Evolutionary conservation across 2,888 invertebrate species (phyloP), one percentile per base, ranked within the genome.

Genomic region (Melinaea menophilus): DNA sequence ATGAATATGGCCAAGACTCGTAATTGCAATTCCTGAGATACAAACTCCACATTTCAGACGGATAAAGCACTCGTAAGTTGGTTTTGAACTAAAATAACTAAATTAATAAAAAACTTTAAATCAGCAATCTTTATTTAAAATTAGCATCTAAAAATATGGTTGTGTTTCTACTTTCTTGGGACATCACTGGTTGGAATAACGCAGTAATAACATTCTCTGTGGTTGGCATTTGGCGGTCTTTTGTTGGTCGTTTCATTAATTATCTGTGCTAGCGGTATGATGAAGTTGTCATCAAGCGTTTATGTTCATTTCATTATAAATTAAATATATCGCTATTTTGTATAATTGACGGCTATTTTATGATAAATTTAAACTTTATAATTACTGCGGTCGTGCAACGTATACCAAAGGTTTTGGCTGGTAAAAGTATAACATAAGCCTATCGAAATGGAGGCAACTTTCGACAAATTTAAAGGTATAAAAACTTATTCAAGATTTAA

Each of bases 371-470:
- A 51, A 51, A 31, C 22, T 51, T 31, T 11, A n/a, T 11, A 11
- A 51, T 31, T 31, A 51, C 5, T 51, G 9, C 31, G 31, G 9
- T 11, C 9, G 51, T 51, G 51, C 1, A 31, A 9, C 11, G 13
- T 9, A 4, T 31, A 2, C 5, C 31, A 22, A 5, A 9, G 11
- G 22, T 51, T 9, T 48, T 51, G 5, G 51, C 11, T 41, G 7
- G 31, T 7, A 51, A 31, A 31, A 11, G 31, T n/a, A 51, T 51
- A 31, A 31, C 58, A 7, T 58, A 56, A 61, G 54, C 51, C 46
- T 34, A 22, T 55, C 31, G 51, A 61, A 60, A 73, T 73, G 73
- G 70, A 72, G 58, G 51, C 65, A 56, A 68, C 66, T 62, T 61
- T 63, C 22, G 56, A 55, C 55, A 65, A 67, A 54, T 46, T 56